phyloP scores from a whole-genome alignment of 1,140 invertebrate genomes.

The Calycopis cecrops region DNA sequence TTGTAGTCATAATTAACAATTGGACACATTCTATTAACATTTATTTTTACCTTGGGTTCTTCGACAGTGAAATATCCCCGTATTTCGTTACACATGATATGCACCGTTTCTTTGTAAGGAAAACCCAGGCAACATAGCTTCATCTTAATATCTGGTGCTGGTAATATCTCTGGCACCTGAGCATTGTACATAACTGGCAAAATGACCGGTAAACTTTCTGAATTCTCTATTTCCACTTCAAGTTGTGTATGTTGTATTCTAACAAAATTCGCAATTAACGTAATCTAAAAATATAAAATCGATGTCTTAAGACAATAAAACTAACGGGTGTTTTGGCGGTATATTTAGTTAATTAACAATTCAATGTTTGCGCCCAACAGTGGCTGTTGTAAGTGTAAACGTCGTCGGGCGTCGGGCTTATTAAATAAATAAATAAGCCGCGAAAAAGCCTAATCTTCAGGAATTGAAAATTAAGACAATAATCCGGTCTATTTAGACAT shows the following conservation, averaged over 20 bases:
- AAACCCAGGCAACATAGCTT: constrained; percentile 56
- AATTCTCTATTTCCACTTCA: constrained; percentile 60
- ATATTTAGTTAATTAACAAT: no score
- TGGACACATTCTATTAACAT: no score
- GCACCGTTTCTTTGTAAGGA: constrained; percentile 44
- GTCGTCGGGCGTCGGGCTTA: no score
- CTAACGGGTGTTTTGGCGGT: no score
- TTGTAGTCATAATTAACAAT: no score
- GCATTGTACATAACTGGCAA: constrained; percentile 57
- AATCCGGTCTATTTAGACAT: no score
- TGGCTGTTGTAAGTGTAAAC: no score
- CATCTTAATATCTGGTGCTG: constrained; percentile 50
- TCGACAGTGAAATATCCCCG: constrained; percentile 55
- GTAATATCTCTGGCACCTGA: constrained; percentile 45
- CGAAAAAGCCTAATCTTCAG: no score
- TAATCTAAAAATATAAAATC: constrained; percentile 40
- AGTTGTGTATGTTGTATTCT: constrained; percentile 54
- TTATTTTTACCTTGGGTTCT: constrained; percentile 37
- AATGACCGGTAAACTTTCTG: constrained; percentile 56
- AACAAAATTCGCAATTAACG: constrained; percentile 57
- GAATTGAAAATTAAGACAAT: no score
- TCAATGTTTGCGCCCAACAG: no score
- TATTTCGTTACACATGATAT: constrained; percentile 43
- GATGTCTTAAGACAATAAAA: no score
- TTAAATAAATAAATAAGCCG: no score